Percentiles rank a stretch among this genome's conserved stretches.
Conservation (phyloP, 2,113 vertebrate species). For the Chinchilla lanigera region DNA sequence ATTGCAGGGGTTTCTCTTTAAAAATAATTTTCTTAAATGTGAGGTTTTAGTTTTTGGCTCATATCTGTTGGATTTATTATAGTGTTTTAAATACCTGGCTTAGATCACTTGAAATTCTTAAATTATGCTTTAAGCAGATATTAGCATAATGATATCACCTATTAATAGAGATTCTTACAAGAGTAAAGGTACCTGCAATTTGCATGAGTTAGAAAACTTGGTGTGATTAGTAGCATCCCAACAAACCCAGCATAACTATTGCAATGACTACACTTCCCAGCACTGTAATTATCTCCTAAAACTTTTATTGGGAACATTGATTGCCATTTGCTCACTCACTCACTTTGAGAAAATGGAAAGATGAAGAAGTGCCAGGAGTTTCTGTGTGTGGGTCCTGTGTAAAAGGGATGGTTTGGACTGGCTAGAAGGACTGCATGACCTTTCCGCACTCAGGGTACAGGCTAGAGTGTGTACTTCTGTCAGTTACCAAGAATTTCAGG, state of each 20-base stretch:
- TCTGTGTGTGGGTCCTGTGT: neutral
- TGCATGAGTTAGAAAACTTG: slow-evolving; percentile 71
- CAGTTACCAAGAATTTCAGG: slow-evolving; percentile 20
- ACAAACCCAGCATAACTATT: slow-evolving; percentile 76
- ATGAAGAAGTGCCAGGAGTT: slow-evolving; percentile 67
- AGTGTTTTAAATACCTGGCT: slow-evolving; percentile 70
- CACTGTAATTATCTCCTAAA: slow-evolving; percentile 79
- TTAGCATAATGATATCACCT: slow-evolving; percentile 73
- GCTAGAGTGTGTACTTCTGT: slow-evolving; percentile 10
- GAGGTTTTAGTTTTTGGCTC: slow-evolving; percentile 68
- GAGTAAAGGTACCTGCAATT: slow-evolving; percentile 68
- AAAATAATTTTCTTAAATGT: slow-evolving; percentile 71
- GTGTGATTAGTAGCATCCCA: slow-evolving; percentile 74
- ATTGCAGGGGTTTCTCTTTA: slow-evolving; percentile 68
- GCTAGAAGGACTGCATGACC: neutral
- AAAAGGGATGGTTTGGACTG: neutral
- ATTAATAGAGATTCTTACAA: slow-evolving; percentile 71
- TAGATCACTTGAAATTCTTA: slow-evolving; percentile 62
- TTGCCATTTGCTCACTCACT: slow-evolving; percentile 79
- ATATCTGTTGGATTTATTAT: slow-evolving; percentile 67
- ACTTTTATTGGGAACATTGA: slow-evolving; percentile 80
- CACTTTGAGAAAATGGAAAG: slow-evolving; percentile 33
- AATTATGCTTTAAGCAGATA: slow-evolving; percentile 69
- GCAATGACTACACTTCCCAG: slow-evolving; percentile 69
- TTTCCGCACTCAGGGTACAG: neutral